Base-by-base conservation (phyloP, 2,888 invertebrate genomes). In the Steinernema scapterisci region DNA sequence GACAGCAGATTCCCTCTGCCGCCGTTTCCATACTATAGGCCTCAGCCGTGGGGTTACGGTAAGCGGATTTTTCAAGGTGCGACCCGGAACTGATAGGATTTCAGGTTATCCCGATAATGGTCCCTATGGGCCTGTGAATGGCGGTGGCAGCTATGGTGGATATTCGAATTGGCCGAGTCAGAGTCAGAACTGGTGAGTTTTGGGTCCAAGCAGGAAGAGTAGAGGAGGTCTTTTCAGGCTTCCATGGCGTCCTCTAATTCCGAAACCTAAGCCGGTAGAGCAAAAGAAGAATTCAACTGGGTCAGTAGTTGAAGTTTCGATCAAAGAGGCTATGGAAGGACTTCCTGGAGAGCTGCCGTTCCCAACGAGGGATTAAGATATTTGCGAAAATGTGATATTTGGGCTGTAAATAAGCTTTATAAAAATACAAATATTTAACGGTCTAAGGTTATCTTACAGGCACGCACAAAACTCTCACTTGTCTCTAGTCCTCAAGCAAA, bases 131-230 rank as follows among this genome's bases (percentile, higher is more conserved):
- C 44, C 76, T 2, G 7, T 56, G 70, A 80, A 70, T 27, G 73
- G 80, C 51, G 75, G 80, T 13, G 75, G 80, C 27, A 73, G 70
- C 72, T 79, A 79, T 70, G 75, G 79, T 38, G 79, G 79, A 23
- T 71, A 75, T 13, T 80, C 74, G n/a, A 75, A 51, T 11, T 78
- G 78, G 78, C 63, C 63, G 3, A 31, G 31, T 31, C 63, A 63
- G 31, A 1, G 5, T 16, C 63, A 63, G 31, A 63, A 63, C n/a
- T 63, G 63, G 52, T 52, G 21, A 21, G 19, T 3, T 1, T 21
- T 21, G 5, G 19, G 3, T 21, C 6, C 1, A 52, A 9, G 52
- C 2, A 11, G 52, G 3, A 52, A 3, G 52, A 19, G 21, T 19
- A 11, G 6, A 52, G 3, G 23, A 21, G 9, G 23, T 52, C 6